phyloP scores from a whole-genome alignment of 2,888 invertebrate genomes.

The Antitype chi region DNA sequence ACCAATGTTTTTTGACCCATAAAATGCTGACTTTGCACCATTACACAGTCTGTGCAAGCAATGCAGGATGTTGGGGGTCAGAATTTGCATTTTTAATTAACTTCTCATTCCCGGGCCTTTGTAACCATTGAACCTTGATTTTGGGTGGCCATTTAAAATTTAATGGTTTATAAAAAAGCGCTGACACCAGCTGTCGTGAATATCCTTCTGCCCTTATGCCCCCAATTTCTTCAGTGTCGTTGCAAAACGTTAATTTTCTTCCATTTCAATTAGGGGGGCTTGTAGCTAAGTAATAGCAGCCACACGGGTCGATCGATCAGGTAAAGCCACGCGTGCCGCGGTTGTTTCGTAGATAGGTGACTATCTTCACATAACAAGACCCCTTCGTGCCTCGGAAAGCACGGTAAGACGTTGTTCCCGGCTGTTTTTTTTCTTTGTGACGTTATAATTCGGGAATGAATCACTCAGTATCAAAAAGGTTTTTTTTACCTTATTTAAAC shows the following conservation, averaged over 20 bases:
- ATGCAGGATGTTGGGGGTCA: slow-evolving; percentile 15
- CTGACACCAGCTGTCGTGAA: not conserved
- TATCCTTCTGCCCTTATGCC: no score
- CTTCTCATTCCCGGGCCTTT: not conserved
- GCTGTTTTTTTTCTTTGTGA: not conserved
- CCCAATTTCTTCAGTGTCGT: not conserved
- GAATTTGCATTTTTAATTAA: slow-evolving; percentile 37
- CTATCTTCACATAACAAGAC: no score
- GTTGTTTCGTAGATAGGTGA: no score
- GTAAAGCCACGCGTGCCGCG: no score
- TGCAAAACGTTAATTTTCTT: not conserved
- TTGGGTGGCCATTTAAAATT: not conserved
- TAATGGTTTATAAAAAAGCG: not conserved
- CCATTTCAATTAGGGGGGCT: not conserved
- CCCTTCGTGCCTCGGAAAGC: no score
- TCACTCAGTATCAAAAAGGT: not conserved
- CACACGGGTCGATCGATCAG: no score
- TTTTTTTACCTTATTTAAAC: no score
- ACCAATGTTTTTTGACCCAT: not conserved
- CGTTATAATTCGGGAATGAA: not conserved
- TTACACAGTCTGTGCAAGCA: slow-evolving; percentile 16
- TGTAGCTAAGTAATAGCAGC: no score
- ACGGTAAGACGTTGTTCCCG: no score
- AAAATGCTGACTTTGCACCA: slow-evolving; percentile 1
- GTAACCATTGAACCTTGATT: not conserved